Conservation (phyloP, 2,888 invertebrate species). For the Trissoscelio sp. region DNA sequence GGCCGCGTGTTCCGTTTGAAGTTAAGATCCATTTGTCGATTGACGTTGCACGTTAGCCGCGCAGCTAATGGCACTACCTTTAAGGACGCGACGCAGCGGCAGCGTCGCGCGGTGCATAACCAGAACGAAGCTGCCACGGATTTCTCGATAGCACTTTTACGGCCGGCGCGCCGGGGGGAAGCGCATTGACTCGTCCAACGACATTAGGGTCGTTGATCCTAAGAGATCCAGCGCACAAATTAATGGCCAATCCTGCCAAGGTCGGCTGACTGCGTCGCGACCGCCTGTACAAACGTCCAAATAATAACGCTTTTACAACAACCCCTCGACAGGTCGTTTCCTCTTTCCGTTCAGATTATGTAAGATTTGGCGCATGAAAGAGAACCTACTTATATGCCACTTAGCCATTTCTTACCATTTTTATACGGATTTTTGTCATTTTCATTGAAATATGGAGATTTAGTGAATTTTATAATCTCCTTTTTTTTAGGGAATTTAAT, state of each 20-base stretch:
- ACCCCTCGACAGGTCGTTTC: constrained; percentile 4
- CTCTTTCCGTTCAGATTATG: constrained; percentile 5
- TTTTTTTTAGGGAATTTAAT: too few relatives aligned
- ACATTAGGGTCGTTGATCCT: constrained; percentile 67
- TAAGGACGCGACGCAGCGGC: constrained; percentile 25
- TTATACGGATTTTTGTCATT: too few relatives aligned
- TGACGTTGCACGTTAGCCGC: constrained; percentile 32
- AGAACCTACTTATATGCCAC: too few relatives aligned
- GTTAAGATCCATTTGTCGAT: constrained; percentile 42
- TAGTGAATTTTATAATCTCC: too few relatives aligned
- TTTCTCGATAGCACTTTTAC: constrained; percentile 67
- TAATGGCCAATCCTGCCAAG: constrained; percentile 65
- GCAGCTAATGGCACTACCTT: constrained; percentile 45
- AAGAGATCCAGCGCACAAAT: constrained; percentile 56
- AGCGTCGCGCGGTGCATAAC: constrained; percentile 45
- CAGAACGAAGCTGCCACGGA: constrained; percentile 61
- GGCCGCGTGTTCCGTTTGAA: constrained; percentile 8
- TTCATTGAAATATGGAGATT: too few relatives aligned
- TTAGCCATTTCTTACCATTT: too few relatives aligned
- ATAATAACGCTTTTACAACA: constrained; percentile 29
- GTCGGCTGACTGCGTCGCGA: constrained; percentile 51
- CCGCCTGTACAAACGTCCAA: constrained; percentile 48
- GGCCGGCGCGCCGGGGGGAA: constrained; percentile 50
- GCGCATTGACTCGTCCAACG: constrained; percentile 66
- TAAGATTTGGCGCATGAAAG: neutral